Evolutionary conservation across 2,888 invertebrate species (phyloP).

Genomic region (Panopea generosa): DNA sequence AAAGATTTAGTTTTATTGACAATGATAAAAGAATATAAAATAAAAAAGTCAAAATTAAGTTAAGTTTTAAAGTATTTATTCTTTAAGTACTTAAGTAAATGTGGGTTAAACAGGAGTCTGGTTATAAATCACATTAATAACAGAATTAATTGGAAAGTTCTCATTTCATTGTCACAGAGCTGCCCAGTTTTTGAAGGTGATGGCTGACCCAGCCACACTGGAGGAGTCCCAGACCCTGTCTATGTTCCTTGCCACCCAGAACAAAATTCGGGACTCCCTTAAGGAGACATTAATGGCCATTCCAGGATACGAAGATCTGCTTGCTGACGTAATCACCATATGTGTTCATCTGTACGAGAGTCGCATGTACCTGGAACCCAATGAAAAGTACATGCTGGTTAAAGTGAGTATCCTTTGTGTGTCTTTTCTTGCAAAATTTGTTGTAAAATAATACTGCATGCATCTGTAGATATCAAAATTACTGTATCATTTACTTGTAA

Average conservation of each 20-base stretch:
- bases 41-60: no score
- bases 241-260: conserved; percentile 99
- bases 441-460: no score
- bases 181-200: conserved; percentile 98
- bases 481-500: no score
- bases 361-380: conserved; percentile 97
- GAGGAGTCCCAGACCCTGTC: conserved; percentile 99
- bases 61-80: no score
- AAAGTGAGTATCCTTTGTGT: conserved; percentile 89
- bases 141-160: no score
- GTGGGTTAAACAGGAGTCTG: no score
- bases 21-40: no score
- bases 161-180: conserved; percentile 89
- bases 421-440: background rate
- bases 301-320: conserved; percentile 94
- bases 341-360: conserved; percentile 99
- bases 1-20: no score
- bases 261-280: conserved; percentile 98
- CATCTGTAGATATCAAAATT: no score
- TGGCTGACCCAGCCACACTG: conserved; percentile 98
- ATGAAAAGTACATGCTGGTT: conserved; percentile 99
- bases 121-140: no score
- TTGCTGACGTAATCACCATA: conserved; percentile 99
- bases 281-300: conserved; percentile 93
- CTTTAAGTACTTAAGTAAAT: no score